Evolutionary conservation across 2,888 invertebrate species (phyloP).

Genomic region (Clitarchus hookeri): DNA sequence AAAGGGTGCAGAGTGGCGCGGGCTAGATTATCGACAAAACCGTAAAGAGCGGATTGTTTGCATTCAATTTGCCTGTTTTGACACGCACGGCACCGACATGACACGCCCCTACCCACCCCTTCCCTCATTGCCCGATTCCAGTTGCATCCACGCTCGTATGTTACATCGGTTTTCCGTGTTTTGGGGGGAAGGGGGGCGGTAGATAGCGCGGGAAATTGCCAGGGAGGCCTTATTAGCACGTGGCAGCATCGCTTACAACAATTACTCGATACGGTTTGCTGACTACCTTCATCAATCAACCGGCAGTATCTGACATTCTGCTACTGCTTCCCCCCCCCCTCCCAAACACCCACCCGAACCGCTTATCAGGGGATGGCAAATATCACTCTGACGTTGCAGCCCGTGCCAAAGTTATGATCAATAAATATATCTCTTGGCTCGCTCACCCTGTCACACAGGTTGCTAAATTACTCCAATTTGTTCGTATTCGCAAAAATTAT

Average conservation of each 20-base stretch:
- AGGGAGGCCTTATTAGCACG: constrained; percentile 1
- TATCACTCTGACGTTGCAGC: neutral
- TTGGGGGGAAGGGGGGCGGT: neutral
- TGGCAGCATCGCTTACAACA: neutral
- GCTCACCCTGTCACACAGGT: too few species aligned
- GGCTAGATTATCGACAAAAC: neutral
- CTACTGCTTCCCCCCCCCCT: neutral
- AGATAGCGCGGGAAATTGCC: constrained; percentile 2
- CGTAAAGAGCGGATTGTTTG: neutral
- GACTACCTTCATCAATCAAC: neutral
- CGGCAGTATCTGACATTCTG: neutral
- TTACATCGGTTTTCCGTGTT: neutral
- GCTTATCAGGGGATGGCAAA: neutral
- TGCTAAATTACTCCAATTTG: too few species aligned
- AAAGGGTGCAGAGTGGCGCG: neutral
- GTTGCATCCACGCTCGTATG: neutral
- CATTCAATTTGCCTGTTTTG: neutral
- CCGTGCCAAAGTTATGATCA: neutral
- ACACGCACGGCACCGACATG: neutral
- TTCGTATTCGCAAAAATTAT: too few species aligned
- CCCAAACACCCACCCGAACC: too few species aligned
- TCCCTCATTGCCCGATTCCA: neutral
- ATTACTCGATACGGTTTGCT: neutral
- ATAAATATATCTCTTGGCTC: neutral
- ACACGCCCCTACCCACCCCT: neutral